phyloP scores from a whole-genome alignment of 2,797 vertebrate species.

The Lepus townsendii region DNA sequence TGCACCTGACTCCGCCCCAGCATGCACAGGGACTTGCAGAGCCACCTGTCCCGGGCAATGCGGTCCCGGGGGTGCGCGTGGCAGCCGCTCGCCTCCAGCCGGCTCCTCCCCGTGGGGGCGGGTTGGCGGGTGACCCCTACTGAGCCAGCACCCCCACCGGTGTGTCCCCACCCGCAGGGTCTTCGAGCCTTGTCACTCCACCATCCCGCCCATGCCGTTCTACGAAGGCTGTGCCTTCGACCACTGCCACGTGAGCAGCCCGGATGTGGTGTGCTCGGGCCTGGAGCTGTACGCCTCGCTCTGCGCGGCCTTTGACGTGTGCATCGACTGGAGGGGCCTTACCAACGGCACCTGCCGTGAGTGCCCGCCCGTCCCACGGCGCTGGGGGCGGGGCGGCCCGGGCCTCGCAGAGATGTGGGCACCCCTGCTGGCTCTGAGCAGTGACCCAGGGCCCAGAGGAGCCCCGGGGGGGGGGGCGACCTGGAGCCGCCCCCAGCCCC shows the following conservation, averaged over 20 bases:
- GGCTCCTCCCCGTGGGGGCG: no score
- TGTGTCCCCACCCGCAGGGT: slow-evolving; percentile 67
- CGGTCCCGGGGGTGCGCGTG: no score
- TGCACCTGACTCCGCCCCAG: no score
- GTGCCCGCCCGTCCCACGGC: slow-evolving; percentile 34
- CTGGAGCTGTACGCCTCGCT: slow-evolving; percentile 89
- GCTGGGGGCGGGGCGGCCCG: no score
- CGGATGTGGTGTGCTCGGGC: slow-evolving; percentile 82
- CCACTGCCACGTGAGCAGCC: slow-evolving; percentile 71
- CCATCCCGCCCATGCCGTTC: slow-evolving; percentile 85
- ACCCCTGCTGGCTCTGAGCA: no score
- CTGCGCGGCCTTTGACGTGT: slow-evolving; percentile 85
- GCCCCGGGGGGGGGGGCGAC: background rate
- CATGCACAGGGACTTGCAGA: no score
- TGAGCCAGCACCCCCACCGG: no score
- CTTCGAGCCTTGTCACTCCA: slow-evolving; percentile 83
- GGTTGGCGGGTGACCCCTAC: background rate
- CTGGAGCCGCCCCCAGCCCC: background rate
- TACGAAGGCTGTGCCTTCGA: slow-evolving; percentile 88
- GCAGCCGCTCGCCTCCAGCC: no score
- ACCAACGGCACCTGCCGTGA: slow-evolving; percentile 88
- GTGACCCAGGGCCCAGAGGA: background rate
- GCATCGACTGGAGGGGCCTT: slow-evolving; percentile 87
- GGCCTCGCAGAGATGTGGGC: rapidly evolving
- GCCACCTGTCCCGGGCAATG: no score